Conservation (phyloP, 2,888 invertebrate genomes). For the Vandiemenella viatica region DNA sequence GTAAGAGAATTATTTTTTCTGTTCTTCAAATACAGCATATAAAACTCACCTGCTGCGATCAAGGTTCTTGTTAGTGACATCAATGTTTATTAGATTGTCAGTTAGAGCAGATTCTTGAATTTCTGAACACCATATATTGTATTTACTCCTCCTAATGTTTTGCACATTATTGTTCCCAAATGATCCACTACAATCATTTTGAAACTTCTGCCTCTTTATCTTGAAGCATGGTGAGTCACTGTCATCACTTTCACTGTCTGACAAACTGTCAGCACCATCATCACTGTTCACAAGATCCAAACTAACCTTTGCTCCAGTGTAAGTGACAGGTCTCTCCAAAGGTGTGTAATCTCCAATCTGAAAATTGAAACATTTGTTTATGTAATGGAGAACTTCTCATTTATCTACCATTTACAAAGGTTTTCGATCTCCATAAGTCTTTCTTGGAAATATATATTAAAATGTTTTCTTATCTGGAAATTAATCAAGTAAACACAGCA, state of each 20-base stretch:
- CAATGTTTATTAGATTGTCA: slow-evolving; percentile 62
- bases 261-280: slow-evolving; percentile 35
- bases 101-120: slow-evolving; percentile 65
- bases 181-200: slow-evolving; percentile 26
- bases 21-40: no score
- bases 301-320: slow-evolving; percentile 18
- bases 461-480: no score
- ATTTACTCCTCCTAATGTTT: slow-evolving; percentile 45
- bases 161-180: slow-evolving; percentile 22
- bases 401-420: no score
- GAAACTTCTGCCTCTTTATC: slow-evolving; percentile 39
- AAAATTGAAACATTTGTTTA: no score
- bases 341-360: slow-evolving; percentile 36
- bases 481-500: no score
- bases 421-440: no score
- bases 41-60: no score
- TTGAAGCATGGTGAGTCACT: slow-evolving; percentile 32
- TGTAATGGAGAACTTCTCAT: no score
- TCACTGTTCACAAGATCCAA: slow-evolving; percentile 11
- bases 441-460: no score
- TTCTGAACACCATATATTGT: slow-evolving; percentile 59
- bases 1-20: no score
- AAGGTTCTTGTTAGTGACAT: slow-evolving; percentile 47
- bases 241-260: slow-evolving; percentile 42
- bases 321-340: slow-evolving; percentile 37